Conservation (phyloP, 2,797 vertebrate genomes). For the Bovichtus variegatus region DNA sequence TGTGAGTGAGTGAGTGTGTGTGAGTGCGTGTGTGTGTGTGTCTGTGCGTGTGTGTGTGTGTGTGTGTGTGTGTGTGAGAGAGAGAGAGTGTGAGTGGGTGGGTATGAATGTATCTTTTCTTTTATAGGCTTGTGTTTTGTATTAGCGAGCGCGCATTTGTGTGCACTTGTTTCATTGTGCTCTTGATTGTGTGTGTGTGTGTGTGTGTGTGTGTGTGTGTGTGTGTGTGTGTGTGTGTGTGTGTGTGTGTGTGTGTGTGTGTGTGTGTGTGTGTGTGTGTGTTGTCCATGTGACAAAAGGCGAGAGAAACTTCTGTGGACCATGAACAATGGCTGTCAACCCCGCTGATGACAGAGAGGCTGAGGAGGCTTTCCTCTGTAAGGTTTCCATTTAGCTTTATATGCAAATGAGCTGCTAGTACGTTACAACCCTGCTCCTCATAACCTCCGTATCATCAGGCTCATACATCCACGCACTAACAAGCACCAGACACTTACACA, state of each 20-base stretch:
- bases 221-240: background rate
- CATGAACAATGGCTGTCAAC: slow-evolving; percentile 63
- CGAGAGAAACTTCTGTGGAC: slow-evolving; percentile 32
- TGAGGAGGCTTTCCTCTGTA: slow-evolving; percentile 54
- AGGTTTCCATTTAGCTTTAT: slow-evolving; percentile 55
- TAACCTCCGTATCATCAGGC: slow-evolving; percentile 22
- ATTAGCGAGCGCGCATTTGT: background rate
- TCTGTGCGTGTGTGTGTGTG: background rate
- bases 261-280: background rate
- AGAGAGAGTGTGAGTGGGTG: slow-evolving; percentile 10
- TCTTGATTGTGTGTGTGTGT: slow-evolving; percentile 41
- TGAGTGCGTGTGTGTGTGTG: too few species aligned
- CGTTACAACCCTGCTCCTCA: slow-evolving; percentile 16
- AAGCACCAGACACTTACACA: background rate
- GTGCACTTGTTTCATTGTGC: slow-evolving; percentile 23
- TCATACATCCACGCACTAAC: background rate
- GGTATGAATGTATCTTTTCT: slow-evolving; percentile 32
- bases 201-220: background rate
- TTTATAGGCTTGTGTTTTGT: slow-evolving; percentile 43
- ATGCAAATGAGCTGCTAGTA: slow-evolving; percentile 51
- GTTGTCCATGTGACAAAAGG: slow-evolving; percentile 11
- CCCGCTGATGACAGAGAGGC: slow-evolving; percentile 44
- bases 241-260: background rate
- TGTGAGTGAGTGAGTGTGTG: background rate
- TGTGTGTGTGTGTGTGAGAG: background rate